Evolutionary conservation across 2,113 vertebrate species (phyloP), one percentile per base, ranked within the genome.

Genomic region (Chlorodrepanis virens): DNA sequence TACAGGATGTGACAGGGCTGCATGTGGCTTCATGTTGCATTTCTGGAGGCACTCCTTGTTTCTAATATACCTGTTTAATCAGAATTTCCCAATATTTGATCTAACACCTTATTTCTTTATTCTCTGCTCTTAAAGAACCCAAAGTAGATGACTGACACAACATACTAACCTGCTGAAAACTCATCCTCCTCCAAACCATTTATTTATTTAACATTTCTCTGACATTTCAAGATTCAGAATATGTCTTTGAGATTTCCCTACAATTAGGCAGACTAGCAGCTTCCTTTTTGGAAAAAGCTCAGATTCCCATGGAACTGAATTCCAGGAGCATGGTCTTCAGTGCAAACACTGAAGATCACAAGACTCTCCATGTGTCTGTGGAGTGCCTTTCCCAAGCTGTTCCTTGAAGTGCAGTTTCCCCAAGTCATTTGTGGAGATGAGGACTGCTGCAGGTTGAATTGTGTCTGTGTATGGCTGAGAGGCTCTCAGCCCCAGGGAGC

Each of bases 1-100:
- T 39, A 14, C 0, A 5, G 25, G 29, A 37, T 0, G 2, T 5
- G 12, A 5, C 4, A 15, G 84, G 7, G 23, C 14, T 59, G 19
- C 31, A 4, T 2, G 2, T 1, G 1, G 12, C 17, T 5, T 69
- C 45, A 74, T 3, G 12, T 14, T n/a, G 22, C 11, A 14, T 75
- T 84, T 84, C 69, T 63, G 69, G 24, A 82, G 35, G 10, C 24
- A 44, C 14, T 27, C 0, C 1, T 6, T 57, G 11, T 60, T 93
- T 75, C 52, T 53, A 18, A 33, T 28, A 45, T 2, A 22, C 4
- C 3, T 33, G 4, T 54, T 56, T 17, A 29, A 39, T 31, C 28
- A 54, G 52, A 49, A 16, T 9, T 69, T 60, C 29, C 24, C 53
- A 8, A 0, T 27, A 6, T 56, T 72, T 83, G 5, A 64, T 39